Evolutionary conservation across 2,888 invertebrate species (phyloP).

Genomic region (Sepioteuthis lessoniana): DNA sequence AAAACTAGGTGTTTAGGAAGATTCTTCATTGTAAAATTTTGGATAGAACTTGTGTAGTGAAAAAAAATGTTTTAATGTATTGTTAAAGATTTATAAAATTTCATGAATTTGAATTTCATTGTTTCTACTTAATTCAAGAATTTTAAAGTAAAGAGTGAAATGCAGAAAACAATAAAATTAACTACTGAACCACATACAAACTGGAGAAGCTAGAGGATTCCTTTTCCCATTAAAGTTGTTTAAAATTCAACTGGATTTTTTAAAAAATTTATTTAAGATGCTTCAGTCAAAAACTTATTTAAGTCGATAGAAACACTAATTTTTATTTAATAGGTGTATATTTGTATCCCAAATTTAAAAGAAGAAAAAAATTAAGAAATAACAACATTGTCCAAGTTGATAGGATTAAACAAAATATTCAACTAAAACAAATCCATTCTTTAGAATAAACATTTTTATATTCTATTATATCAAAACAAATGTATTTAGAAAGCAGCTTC

Average conservation of each 20-base stretch:
- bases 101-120: too few relatives aligned
- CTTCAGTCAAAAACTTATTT: not conserved
- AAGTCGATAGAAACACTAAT: not conserved
- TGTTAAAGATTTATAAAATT: not conserved
- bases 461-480: not conserved
- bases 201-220: not conserved
- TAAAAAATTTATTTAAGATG: not conserved
- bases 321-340: too few relatives aligned
- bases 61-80: too few relatives aligned
- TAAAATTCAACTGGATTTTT: not conserved
- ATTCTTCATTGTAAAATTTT: too few relatives aligned
- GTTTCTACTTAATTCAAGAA: not conserved
- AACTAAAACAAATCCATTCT: not conserved
- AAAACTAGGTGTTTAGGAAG: not conserved
- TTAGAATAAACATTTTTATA: not conserved
- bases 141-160: not conserved
- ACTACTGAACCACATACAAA: not conserved
- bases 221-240: too few relatives aligned
- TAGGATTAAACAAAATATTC: not conserved
- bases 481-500: not conserved
- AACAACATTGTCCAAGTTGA: too few relatives aligned
- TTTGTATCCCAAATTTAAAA: not conserved
- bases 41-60: too few relatives aligned
- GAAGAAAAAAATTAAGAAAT: not conserved
- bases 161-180: not conserved